phyloP scores from a whole-genome alignment of 2,113 vertebrate genomes.

The Phocoena phocoena region DNA sequence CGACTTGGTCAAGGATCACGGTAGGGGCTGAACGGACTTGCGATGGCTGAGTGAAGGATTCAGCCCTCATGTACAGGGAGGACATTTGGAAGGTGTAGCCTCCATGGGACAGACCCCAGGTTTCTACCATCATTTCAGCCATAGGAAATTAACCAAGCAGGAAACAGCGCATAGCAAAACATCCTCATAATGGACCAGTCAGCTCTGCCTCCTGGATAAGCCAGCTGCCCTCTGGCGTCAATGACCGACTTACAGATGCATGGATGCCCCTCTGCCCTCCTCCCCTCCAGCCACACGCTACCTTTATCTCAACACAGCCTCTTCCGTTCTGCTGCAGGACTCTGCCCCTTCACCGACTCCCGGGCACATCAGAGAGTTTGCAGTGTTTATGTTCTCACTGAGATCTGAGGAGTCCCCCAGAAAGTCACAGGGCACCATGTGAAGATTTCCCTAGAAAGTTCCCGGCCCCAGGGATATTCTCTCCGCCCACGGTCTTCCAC shows the following conservation, averaged over 20 bases:
- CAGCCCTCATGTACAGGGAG: background rate
- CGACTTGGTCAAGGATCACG: background rate
- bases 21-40: background rate
- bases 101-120: background rate
- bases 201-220: background rate
- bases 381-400: background rate
- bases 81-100: background rate
- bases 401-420: background rate
- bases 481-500: background rate
- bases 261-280: fast-evolving
- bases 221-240: background rate
- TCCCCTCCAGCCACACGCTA: background rate
- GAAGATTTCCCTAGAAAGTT: background rate
- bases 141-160: background rate
- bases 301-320: background rate
- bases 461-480: background rate
- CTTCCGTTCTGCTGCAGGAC: background rate
- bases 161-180: background rate
- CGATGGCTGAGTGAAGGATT: background rate
- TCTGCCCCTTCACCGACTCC: background rate
- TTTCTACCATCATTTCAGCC: background rate
- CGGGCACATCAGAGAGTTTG: too few species aligned
- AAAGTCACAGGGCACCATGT: background rate
- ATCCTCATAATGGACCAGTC: background rate
- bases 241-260: background rate